Base-by-base conservation (phyloP, 1,140 invertebrate species). In the Tyrophagus putrescentiae region DNA sequence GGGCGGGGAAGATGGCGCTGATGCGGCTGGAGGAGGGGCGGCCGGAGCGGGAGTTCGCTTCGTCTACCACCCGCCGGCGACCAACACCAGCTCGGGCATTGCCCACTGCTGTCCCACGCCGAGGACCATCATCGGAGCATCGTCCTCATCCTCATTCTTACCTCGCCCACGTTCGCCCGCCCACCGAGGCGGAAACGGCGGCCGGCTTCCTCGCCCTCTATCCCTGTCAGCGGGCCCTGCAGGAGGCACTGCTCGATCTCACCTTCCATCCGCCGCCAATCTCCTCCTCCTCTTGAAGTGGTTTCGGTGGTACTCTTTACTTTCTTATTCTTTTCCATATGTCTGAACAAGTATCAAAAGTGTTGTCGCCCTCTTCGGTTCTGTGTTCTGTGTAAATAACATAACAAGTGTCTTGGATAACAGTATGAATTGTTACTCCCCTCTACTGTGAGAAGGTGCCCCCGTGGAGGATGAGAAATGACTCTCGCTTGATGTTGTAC, bases 161-260 rank as follows among this genome's bases (percentile, higher is more conserved):
- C 69, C 74, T 89, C 44, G 69, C 76, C 4, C 81, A 95, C 72
- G 79, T 96, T 45, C 77, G 82, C 60, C 62, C 71, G 23, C 83
- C 89, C 64, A 82, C 75, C 23, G 72, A 78, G 27, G 70, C 78
- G 32, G 90, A 95, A 68, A 78, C 80, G 64, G 91, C 89, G 21
- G 91, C 90, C 41, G 94, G 94, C 3, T 97, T 85, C 71, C 78
- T 80, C 31, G 77, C 85, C 2, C 79, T 79, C 5, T 74, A 91
- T 62, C 87, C 87, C 3, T 95, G 91, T 72, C 74, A 85, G 54
- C 74, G 92, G 67, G 91, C 89, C 0, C 71, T 98, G 9, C 84
- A 93, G 72, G 91, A 96, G 71, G 85, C 91, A 0, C 78, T 95
- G 68, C 79, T 83, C 65, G 88, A 89, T 29, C 74, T 94, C 0